Evolutionary conservation across 2,888 invertebrate genomes (phyloP).

Genomic region (Sericinus montela): DNA sequence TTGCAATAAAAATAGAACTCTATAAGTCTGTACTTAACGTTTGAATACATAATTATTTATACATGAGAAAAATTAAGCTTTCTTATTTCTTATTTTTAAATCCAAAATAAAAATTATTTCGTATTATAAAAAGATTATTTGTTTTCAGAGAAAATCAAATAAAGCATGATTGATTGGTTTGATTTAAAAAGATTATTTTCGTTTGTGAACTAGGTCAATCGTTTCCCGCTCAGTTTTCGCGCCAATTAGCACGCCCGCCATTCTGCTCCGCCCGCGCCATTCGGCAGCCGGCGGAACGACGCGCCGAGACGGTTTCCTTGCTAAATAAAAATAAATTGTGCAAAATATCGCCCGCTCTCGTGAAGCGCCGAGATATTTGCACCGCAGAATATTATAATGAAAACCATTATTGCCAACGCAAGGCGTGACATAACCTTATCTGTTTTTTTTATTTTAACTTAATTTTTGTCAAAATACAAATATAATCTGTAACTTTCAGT

Average conservation of each 20-base stretch:
- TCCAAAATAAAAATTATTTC: too few relatives aligned
- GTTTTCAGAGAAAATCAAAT: neutral
- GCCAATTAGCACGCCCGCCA: slow-evolving; percentile 38
- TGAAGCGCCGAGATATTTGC: neutral
- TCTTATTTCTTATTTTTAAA: too few relatives aligned
- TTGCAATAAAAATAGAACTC: too few relatives aligned
- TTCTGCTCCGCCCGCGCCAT: slow-evolving; percentile 25
- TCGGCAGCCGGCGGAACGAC: slow-evolving; percentile 2
- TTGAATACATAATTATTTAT: too few relatives aligned
- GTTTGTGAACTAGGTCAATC: slow-evolving; percentile 4
- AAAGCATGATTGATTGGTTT: neutral
- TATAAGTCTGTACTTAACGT: too few relatives aligned
- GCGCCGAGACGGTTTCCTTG: slow-evolving; percentile 34
- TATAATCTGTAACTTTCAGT: too few relatives aligned
- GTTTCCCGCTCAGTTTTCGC: slow-evolving; percentile 23
- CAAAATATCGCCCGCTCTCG: slow-evolving; percentile 32
- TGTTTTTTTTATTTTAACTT: neutral
- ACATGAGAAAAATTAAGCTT: too few relatives aligned
- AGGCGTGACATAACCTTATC: neutral
- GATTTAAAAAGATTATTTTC: too few relatives aligned
- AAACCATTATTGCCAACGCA: slow-evolving; percentile 1
- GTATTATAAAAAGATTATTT: too few relatives aligned
- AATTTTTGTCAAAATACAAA: too few relatives aligned
- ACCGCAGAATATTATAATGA: slow-evolving; percentile 2
- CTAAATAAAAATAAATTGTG: slow-evolving; percentile 51